phyloP scores from a whole-genome alignment of 2,888 invertebrate species.

The Mystacides longicornis region DNA sequence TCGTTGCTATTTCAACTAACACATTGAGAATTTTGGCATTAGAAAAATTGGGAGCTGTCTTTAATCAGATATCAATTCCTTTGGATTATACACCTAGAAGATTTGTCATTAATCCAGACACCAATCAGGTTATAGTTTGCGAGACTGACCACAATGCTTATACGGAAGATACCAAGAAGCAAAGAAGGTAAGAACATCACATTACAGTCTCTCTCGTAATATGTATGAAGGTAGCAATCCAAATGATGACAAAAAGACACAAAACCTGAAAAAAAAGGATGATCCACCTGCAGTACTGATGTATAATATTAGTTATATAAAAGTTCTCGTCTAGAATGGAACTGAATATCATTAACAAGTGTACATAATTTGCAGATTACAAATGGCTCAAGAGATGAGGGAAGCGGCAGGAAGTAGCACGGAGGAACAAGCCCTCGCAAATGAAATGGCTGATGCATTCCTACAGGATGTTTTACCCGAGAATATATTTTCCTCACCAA shows the following conservation, averaged over 20 bases:
- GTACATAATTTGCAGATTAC: constrained; percentile 50
- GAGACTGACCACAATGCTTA: constrained; percentile 99
- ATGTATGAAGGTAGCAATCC: neutral
- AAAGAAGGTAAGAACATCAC: constrained; percentile 49
- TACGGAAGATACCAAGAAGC: constrained; percentile 92
- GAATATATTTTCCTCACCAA: constrained; percentile 89
- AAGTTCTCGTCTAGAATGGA: neutral
- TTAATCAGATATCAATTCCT: constrained; percentile 91
- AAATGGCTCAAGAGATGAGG: constrained; percentile 98
- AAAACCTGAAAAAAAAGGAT: constrained; percentile 17
- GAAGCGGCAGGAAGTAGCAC: constrained; percentile 84
- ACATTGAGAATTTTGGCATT: constrained; percentile 94
- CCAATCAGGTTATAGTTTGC: constrained; percentile 80
- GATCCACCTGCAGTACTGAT: constrained; percentile 26
- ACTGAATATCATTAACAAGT: neutral
- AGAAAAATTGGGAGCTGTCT: constrained; percentile 96
- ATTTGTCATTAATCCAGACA: constrained; percentile 88
- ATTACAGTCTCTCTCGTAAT: too few relatives aligned
- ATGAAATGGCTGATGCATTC: constrained; percentile 96
- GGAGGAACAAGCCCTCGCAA: constrained; percentile 90
- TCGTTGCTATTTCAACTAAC: constrained; percentile 97
- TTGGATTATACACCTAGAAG: constrained; percentile 94
- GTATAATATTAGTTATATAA: neutral
- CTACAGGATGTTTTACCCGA: constrained; percentile 92
- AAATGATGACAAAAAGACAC: constrained; percentile 43